A percentile compares a stretch with the other conserved stretches of the same genome.
Evolutionary conservation across 2,113 vertebrate species (phyloP).

Genomic region (Oxygymnocypris stewartii): DNA sequence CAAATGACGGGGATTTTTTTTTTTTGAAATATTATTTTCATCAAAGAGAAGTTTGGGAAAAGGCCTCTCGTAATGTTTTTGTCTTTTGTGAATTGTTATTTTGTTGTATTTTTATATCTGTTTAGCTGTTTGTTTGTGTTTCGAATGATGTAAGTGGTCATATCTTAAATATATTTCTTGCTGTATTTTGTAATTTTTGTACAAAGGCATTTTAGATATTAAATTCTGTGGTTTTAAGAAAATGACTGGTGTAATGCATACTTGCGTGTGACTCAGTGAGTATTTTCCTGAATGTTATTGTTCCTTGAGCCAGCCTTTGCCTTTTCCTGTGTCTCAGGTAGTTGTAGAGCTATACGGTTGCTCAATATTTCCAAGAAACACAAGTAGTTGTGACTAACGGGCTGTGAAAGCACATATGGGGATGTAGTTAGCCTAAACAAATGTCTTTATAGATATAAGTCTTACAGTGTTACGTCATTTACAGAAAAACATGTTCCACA

Average conservation of each 20-base stretch:
- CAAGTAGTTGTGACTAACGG: not conserved
- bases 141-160: constrained; percentile 43
- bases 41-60: constrained; percentile 50
- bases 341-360: not conserved
- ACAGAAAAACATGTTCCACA: not conserved
- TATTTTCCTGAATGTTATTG: not conserved
- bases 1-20: constrained; percentile 54
- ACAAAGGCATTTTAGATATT: constrained; percentile 58
- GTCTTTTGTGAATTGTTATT: constrained; percentile 60
- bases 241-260: constrained; percentile 15
- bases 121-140: constrained; percentile 50
- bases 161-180: constrained; percentile 52
- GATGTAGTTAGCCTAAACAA: not conserved
- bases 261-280: constrained; percentile 13
- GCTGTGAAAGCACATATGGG: not conserved
- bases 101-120: constrained; percentile 51
- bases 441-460: not conserved
- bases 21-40: constrained; percentile 55
- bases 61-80: constrained; percentile 66
- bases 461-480: not conserved
- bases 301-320: not conserved
- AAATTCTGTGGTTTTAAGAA: constrained; percentile 56
- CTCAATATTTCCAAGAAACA: constrained; percentile 10
- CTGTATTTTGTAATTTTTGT: constrained; percentile 55
- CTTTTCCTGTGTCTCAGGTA: constrained; percentile 5